Percentiles rank a stretch among this genome's conserved stretches.
These are phyloP conservation scores for Gastracanthus pulcherrimus DNA, from an alignment of 2,888 invertebrate genomes.

Conservation along the genomic window DNA sequence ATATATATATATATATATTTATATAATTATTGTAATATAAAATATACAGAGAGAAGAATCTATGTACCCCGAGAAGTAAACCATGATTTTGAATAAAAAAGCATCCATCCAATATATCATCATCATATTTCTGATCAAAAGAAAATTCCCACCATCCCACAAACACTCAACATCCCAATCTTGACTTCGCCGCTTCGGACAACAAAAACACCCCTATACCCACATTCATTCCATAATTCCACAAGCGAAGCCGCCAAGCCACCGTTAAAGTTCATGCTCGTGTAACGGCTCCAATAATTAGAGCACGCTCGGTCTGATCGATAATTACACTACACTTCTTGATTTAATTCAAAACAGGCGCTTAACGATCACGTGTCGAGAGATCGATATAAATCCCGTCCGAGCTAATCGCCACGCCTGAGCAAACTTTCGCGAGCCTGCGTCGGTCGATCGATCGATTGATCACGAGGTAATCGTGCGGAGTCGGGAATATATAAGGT, in stretches of 20 bases:
- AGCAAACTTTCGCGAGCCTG: neutral
- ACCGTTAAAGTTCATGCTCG: neutral
- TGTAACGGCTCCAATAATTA: constrained; percentile 36
- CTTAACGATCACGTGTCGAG: constrained; percentile 69
- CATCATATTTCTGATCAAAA: too few species aligned
- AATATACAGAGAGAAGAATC: too few species aligned
- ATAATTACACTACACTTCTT: constrained; percentile 35
- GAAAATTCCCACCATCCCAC: too few species aligned
- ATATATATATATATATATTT: neutral
- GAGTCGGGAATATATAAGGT: constrained; percentile 19
- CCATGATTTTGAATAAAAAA: too few species aligned
- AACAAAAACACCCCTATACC: too few species aligned
- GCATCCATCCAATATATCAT: too few species aligned
- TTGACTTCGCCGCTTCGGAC: too few species aligned
- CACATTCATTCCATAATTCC: too few species aligned
- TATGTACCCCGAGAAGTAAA: too few species aligned
- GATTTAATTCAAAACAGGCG: constrained; percentile 56
- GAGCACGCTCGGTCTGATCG: constrained; percentile 18
- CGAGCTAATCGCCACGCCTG: neutral
- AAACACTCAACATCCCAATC: too few species aligned
- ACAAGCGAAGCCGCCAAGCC: too few species aligned
- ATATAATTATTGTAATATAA: neutral
- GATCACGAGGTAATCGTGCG: too few species aligned
- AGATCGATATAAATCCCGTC: constrained; percentile 30
- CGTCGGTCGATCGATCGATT: neutral